These are phyloP conservation scores for Erebia palarica DNA, from an alignment of 2,888 invertebrate genomes.

Conservation along the genomic window DNA sequence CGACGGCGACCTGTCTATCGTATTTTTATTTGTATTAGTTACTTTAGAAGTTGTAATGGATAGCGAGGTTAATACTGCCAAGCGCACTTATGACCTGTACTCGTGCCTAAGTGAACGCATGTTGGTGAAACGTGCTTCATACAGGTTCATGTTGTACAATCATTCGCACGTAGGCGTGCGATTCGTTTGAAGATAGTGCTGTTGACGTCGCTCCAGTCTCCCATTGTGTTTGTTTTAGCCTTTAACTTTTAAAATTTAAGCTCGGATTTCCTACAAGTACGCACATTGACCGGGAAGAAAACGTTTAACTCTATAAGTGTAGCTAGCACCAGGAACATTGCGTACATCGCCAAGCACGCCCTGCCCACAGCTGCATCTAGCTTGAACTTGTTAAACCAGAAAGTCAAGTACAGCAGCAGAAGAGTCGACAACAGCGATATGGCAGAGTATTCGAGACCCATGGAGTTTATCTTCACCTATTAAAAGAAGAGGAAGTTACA, in stretches of 20 bases:
- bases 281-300: slow-evolving; percentile 95
- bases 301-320: slow-evolving; percentile 96
- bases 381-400: slow-evolving; percentile 93
- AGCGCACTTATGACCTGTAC: no score
- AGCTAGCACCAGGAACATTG: slow-evolving; percentile 92
- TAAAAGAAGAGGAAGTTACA: slow-evolving; percentile 43
- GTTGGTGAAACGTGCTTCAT: no score
- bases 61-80: no score
- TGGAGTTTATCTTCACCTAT: slow-evolving; percentile 93
- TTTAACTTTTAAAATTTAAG: slow-evolving; percentile 57
- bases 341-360: slow-evolving; percentile 93
- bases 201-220: no score
- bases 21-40: no score
- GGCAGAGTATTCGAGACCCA: slow-evolving; percentile 94
- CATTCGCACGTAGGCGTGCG: no score
- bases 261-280: slow-evolving; percentile 87
- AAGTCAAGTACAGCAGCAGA: slow-evolving; percentile 90
- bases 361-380: slow-evolving; percentile 93
- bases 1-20: no score
- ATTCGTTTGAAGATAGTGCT: no score
- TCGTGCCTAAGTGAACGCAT: no score
- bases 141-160: no score
- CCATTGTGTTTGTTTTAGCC: no score
- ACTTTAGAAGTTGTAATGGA: background rate
- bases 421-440: slow-evolving; percentile 94